phyloP scores from a whole-genome alignment of 2,113 vertebrate species.

The Ciconia maguari region DNA sequence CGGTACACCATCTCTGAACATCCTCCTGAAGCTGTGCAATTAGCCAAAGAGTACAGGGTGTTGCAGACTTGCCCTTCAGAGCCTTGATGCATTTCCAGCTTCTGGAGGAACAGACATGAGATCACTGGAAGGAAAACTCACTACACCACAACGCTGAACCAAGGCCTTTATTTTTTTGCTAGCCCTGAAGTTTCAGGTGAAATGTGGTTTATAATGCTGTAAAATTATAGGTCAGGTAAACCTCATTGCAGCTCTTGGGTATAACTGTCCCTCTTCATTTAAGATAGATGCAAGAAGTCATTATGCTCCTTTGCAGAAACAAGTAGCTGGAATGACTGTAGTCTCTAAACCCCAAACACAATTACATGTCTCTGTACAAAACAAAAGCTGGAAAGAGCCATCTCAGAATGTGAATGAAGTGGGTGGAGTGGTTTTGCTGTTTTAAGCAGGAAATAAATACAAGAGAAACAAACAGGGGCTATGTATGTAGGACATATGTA shows the following conservation, averaged over 20 bases:
- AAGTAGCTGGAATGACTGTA: slow-evolving; percentile 8
- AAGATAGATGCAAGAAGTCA: slow-evolving; percentile 12
- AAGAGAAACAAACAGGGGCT: background rate
- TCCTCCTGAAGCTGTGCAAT: background rate
- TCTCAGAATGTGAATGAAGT: background rate
- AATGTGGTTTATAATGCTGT: background rate
- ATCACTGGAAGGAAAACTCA: background rate
- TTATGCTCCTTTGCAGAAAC: slow-evolving; percentile 26
- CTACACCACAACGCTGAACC: background rate
- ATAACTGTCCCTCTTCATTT: slow-evolving; percentile 51
- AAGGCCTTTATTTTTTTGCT: background rate
- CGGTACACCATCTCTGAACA: background rate
- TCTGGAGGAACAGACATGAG: background rate
- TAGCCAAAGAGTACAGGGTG: background rate
- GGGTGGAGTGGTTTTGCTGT: background rate
- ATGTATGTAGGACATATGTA: background rate
- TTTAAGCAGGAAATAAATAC: background rate
- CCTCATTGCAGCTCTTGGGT: slow-evolving; percentile 4
- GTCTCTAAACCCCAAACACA: slow-evolving; percentile 53
- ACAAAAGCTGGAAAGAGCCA: slow-evolving; percentile 1
- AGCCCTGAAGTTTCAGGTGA: background rate
- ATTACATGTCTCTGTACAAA: slow-evolving; percentile 17
- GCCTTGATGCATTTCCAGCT: background rate
- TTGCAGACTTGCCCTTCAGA: background rate
- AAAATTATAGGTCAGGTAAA: slow-evolving; percentile 46